These are phyloP conservation scores for Dyspetes luteomarginatus DNA, from an alignment of 2,888 invertebrate species.

Conservation along the genomic window DNA sequence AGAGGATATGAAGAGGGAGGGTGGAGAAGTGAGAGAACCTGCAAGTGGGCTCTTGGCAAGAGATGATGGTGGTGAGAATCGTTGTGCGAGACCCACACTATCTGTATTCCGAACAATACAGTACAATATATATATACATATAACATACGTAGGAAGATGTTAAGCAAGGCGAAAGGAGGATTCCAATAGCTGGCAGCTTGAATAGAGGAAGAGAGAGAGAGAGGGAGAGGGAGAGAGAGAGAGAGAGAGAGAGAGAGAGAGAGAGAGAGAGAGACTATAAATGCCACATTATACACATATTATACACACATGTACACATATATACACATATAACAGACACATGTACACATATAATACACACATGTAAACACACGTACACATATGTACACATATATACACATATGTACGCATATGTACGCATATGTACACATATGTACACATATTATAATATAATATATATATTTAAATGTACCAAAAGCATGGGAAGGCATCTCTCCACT, in stretches of 20 bases:
- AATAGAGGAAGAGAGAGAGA: constrained; percentile 2
- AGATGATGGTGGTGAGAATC: constrained; percentile 1
- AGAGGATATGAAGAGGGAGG: constrained; percentile 20
- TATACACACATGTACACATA: too few relatives aligned
- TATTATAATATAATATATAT: neutral
- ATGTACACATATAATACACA: too few relatives aligned
- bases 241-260: too few relatives aligned
- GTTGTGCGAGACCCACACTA: constrained; percentile 35
- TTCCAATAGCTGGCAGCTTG: constrained; percentile 35
- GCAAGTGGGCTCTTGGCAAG: constrained; percentile 20
- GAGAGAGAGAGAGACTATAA: too few relatives aligned
- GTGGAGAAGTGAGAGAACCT: neutral
- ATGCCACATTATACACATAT: too few relatives aligned
- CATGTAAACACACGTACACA: too few relatives aligned
- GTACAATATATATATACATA: constrained; percentile 19
- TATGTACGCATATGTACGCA: constrained; percentile 10
- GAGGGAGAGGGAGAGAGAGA: constrained; percentile 33
- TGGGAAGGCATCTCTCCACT: neutral
- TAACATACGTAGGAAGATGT: constrained; percentile 50
- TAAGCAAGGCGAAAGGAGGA: constrained; percentile 37
- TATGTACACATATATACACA: too few relatives aligned
- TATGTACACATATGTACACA: neutral
- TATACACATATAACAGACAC: too few relatives aligned
- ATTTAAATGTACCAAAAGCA: too few relatives aligned
- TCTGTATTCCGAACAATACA: constrained; percentile 64